Base-by-base conservation (phyloP, 2,888 invertebrate species). In the Polydrusus tereticollis region DNA sequence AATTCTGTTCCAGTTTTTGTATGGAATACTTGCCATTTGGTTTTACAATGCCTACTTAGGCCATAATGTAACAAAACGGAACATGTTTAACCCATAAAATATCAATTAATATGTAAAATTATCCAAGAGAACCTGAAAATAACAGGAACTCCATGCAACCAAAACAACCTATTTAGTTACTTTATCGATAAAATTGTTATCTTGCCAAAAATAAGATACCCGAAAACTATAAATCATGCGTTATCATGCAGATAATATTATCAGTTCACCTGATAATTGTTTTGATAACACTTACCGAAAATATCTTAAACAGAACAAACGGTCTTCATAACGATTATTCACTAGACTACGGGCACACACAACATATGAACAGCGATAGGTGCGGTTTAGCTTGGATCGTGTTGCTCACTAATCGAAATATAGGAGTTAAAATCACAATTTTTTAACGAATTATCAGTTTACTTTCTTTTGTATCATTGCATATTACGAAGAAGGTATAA, bases 261-360 rank as follows among this genome's bases (percentile, higher is more conserved):
- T 43, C 41, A 41, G 6, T 26, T 4, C 26, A 41, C 2, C 18
- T 26, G 43, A 14, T 33, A 33, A 18, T 16, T 14, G 5, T n/a
- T 55, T 55, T 43, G 77, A 78, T 74, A 76, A 77, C 21, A 65
- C 73, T 74, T 78, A 81, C 81, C 82, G 76, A 76, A 79, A 82
- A 80, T 79, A 78, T 75, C 77, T 78, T 72, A 77, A 75, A 79
- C 78, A 78, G 73, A 79, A 75, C 78, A 81, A 79, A 81, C 80
- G 77, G 78, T 81, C 82, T 78, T 82, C 82, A 83, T 84, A 82
- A 82, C 83, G 81, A 80, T 80, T 80, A 78, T 75, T 76, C 81
- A 81, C 81, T 81, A 80, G 78, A 78, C 82, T 80, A 83, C 78
- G 77, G 76, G 77, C 78, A 81, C 77, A 67, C 64, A 50, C 67